Percentiles rank a stretch among this genome's conserved stretches.
Evolutionary conservation across 2,888 invertebrate species (phyloP).

Genomic region (Notodonta dromedarius): DNA sequence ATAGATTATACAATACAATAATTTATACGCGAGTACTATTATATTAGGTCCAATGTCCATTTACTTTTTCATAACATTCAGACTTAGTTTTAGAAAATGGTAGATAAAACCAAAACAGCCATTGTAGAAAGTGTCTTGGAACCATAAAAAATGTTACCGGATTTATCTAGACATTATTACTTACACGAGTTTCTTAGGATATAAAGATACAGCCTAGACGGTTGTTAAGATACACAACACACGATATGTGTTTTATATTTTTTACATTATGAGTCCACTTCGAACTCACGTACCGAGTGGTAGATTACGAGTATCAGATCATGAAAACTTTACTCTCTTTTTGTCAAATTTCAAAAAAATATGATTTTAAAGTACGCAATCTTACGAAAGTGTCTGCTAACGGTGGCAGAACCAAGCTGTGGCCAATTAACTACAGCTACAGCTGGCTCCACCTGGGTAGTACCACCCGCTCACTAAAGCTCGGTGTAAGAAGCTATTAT

Average conservation of each 20-base stretch:
- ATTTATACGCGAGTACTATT: too few species aligned
- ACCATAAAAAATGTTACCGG: neutral
- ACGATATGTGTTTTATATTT: neutral
- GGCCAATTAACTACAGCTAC: too few species aligned
- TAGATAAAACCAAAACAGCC: neutral
- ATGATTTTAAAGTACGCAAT: too few species aligned
- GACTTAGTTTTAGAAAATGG: too few species aligned
- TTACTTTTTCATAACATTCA: too few species aligned
- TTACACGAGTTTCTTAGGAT: neutral
- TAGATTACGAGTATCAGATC: neutral
- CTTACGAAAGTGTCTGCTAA: too few species aligned
- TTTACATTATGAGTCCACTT: neutral
- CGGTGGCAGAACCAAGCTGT: too few species aligned
- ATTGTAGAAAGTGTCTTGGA: neutral
- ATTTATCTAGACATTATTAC: neutral
- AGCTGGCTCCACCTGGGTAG: too few species aligned
- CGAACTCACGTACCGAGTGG: neutral
- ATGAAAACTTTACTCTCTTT: neutral
- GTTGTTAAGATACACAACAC: neutral
- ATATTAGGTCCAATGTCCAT: too few species aligned
- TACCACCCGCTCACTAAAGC: too few species aligned
- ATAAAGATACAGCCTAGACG: conserved; percentile 1
- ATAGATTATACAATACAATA: too few species aligned
- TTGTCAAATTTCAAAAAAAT: neutral
- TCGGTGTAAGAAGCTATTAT: too few species aligned